These are phyloP conservation scores for Luffia ferchaultella DNA, from an alignment of 2,888 invertebrate genomes.

Conservation along the genomic window DNA sequence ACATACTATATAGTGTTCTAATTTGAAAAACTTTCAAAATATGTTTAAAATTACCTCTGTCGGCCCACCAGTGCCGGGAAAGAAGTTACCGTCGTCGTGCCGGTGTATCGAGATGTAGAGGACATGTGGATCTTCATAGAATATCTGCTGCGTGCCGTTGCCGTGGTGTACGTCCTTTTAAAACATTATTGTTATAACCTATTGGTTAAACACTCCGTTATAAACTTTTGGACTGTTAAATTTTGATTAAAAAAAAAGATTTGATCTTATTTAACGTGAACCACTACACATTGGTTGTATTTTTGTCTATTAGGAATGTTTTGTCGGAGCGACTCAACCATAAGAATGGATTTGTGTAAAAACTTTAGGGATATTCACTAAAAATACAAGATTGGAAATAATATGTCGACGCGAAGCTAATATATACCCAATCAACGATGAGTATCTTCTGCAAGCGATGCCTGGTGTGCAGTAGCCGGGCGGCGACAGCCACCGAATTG, in stretches of 20 bases:
- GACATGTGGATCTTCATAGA: constrained; percentile 94
- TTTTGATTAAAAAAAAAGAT: background rate
- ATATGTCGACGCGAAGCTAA: no score
- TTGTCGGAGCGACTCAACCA: no score
- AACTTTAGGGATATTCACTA: no score
- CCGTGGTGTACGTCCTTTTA: constrained; percentile 95
- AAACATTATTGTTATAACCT: background rate
- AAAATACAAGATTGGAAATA: no score
- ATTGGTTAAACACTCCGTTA: background rate
- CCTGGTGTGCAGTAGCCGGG: constrained; percentile 85
- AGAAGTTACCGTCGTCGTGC: constrained; percentile 99
- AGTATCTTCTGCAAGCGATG: constrained; percentile 88
- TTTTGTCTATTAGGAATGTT: no score
- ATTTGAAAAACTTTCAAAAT: no score
- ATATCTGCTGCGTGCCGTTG: constrained; percentile 98
- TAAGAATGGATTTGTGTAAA: no score
- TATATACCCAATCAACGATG: constrained; percentile 93
- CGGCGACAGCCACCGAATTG: constrained; percentile 96
- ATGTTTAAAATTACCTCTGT: constrained; percentile 68
- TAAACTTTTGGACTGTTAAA: background rate
- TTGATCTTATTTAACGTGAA: background rate
- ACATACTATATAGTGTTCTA: no score
- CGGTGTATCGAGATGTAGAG: constrained; percentile 97
- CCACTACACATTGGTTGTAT: no score
- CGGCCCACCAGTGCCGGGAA: constrained; percentile 98